A percentile compares a stretch with the other conserved stretches of the same genome.
These are phyloP conservation scores for Melitaea athalia DNA, from an alignment of 2,888 invertebrate species.

Conservation along the genomic window DNA sequence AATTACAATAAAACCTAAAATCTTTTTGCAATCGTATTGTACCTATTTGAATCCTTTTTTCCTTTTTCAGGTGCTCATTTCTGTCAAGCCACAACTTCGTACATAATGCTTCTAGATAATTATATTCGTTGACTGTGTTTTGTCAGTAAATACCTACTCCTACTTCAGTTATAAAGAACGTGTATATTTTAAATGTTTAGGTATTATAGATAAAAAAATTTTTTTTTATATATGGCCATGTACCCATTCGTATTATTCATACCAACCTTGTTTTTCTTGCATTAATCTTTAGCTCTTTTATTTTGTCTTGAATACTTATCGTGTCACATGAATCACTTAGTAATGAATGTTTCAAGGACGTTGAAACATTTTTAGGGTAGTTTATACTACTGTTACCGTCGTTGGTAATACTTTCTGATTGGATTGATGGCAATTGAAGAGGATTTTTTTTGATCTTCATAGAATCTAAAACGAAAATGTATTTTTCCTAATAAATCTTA, in stretches of 20 bases:
- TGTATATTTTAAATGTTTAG: no score
- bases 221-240: not conserved
- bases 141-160: no score
- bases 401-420: slow-evolving; percentile 50
- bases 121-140: no score
- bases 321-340: slow-evolving; percentile 40
- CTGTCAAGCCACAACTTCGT: no score
- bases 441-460: slow-evolving; percentile 33
- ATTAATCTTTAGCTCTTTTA: slow-evolving; percentile 62
- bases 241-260: not conserved
- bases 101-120: no score
- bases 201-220: no score
- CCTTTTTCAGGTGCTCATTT: no score
- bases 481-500: not conserved
- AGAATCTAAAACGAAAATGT: slow-evolving; percentile 40
- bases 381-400: slow-evolving; percentile 32
- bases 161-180: no score
- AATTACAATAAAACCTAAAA: no score
- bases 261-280: slow-evolving; percentile 37
- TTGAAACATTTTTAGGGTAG: not conserved
- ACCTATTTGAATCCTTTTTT: no score
- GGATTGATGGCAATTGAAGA: slow-evolving; percentile 63
- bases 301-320: slow-evolving; percentile 65
- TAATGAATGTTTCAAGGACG: slow-evolving; percentile 9
- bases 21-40: no score